Evolutionary conservation across 1,140 invertebrate species (phyloP).

Genomic region (Tenebrio molitor): DNA sequence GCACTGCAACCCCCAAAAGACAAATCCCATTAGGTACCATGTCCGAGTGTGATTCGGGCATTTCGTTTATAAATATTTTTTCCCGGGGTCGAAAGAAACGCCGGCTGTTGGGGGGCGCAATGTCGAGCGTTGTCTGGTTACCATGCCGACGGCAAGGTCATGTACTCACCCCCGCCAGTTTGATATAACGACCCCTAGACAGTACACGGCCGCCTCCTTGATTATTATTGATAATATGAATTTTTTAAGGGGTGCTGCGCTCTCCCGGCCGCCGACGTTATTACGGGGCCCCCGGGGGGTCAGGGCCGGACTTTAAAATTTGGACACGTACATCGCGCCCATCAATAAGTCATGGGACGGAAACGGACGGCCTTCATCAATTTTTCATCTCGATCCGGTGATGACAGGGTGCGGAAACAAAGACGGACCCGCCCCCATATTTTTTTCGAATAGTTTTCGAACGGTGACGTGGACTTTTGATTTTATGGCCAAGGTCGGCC

Average conservation of each 20-base stretch:
- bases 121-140: conserved; percentile 56
- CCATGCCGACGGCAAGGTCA: conserved; percentile 55
- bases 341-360: neutral
- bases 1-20: conserved; percentile 61
- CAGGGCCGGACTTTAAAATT: conserved; percentile 28
- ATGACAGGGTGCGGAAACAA: conserved; percentile 18
- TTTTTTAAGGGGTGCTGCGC: conserved; percentile 38
- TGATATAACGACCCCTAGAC: conserved; percentile 43
- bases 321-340: neutral
- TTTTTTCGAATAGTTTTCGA: neutral
- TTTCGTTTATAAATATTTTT: conserved; percentile 50
- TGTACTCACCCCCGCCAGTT: conserved; percentile 49
- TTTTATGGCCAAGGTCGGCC: neutral
- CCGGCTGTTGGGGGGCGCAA: conserved; percentile 39
- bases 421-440: neutral
- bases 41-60: too few species aligned
- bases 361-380: conserved; percentile 9
- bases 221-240: conserved; percentile 52
- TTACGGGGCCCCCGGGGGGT: neutral
- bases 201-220: conserved; percentile 45
- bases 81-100: conserved; percentile 48
- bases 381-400: neutral
- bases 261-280: neutral
- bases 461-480: neutral
- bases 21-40: too few species aligned